phyloP scores from a whole-genome alignment of 1,140 invertebrate genomes.

The Drosophila sulfurigaster region DNA sequence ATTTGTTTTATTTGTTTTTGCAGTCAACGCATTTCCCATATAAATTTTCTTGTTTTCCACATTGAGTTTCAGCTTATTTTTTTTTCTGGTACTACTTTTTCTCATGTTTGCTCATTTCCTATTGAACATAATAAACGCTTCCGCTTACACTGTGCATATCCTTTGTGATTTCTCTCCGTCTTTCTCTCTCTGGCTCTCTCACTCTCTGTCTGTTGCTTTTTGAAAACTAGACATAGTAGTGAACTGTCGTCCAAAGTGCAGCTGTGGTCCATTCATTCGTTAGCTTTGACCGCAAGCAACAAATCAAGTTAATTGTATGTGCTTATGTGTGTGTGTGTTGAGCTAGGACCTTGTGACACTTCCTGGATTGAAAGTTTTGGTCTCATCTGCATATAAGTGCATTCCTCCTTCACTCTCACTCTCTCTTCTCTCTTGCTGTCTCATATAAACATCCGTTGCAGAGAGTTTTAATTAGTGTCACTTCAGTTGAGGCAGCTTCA shows the following conservation, averaged over 20 bases:
- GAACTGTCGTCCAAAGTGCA: conserved; percentile 29
- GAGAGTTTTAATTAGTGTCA: conserved; percentile 75
- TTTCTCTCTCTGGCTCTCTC: background rate
- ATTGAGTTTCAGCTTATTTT: background rate
- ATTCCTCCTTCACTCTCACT: background rate
- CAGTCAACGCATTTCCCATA: background rate
- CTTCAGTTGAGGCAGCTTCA: conserved; percentile 53
- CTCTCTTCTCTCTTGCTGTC: background rate
- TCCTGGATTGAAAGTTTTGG: conserved; percentile 54
- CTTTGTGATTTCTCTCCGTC: background rate
- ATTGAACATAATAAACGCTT: conserved; percentile 38
- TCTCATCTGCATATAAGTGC: conserved; percentile 60
- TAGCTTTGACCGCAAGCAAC: conserved; percentile 74
- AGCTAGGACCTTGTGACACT: conserved; percentile 67
- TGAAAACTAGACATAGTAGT: conserved; percentile 18
- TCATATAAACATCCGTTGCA: conserved; percentile 65
- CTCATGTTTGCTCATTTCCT: conserved; percentile 25
- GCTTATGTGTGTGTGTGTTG: conserved; percentile 7
- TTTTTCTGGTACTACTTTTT: background rate
- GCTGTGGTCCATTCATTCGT: conserved; percentile 53
- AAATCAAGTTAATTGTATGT: conserved; percentile 75
- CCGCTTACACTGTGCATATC: conserved; percentile 29
- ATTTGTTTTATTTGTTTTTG: background rate
- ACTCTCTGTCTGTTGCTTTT: background rate
- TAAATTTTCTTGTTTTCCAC: conserved; percentile 3